Percentiles rank a stretch among this genome's conserved stretches.
Conservation (phyloP, 1,140 invertebrate genomes). For the Microplitis mediator region DNA sequence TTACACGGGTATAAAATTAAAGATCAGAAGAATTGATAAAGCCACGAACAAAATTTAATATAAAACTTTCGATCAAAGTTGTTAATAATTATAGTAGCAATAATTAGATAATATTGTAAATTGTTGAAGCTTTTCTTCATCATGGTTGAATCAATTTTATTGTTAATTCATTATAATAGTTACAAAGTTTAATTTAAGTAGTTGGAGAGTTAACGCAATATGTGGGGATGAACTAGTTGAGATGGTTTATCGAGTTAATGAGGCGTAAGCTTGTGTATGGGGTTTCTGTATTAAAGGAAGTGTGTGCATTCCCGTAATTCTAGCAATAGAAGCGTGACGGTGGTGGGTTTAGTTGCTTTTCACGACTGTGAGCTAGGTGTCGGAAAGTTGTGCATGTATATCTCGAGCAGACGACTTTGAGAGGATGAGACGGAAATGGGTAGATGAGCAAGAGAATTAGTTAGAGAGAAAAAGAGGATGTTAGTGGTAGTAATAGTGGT, state of each 20-base stretch:
- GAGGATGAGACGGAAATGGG: background rate
- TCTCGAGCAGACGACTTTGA: background rate
- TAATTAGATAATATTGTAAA: too few relatives aligned
- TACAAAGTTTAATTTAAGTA: background rate
- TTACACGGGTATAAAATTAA: too few relatives aligned
- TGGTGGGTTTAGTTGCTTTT: background rate
- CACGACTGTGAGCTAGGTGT: background rate
- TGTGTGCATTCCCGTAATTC: background rate
- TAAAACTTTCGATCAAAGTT: too few relatives aligned
- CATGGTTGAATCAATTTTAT: background rate
- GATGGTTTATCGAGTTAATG: slow-evolving; percentile 11
- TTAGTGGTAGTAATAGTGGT: too few relatives aligned
- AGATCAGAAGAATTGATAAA: too few relatives aligned
- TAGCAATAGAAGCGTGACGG: background rate
- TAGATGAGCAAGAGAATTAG: background rate
- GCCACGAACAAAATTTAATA: too few relatives aligned
- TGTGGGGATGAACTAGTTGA: background rate
- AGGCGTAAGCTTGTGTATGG: background rate
- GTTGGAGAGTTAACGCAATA: background rate
- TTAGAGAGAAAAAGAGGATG: background rate
- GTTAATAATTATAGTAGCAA: too few relatives aligned
- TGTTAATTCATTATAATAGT: background rate
- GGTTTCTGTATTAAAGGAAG: slow-evolving; percentile 5
- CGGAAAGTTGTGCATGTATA: slow-evolving; percentile 2
- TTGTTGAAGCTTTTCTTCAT: background rate